Evolutionary conservation across 2,797 vertebrate species (phyloP).

Genomic region (Forpus xanthops): DNA sequence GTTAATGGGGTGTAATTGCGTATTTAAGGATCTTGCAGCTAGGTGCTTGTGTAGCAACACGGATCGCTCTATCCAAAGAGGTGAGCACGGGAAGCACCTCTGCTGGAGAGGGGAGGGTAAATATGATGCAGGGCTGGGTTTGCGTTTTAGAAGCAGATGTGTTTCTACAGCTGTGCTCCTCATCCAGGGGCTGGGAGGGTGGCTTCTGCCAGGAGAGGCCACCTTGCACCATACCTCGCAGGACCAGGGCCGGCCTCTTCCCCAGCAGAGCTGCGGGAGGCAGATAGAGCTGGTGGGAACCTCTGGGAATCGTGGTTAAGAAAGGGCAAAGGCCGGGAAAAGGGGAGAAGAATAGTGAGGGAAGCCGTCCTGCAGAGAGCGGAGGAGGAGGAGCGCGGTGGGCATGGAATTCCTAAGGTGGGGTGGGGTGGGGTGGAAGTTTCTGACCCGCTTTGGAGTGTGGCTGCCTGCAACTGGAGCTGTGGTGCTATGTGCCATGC

Average conservation of each 20-base stretch:
- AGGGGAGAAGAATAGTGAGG: rapidly evolving
- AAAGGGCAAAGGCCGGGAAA: not conserved
- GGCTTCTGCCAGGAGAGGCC: not conserved
- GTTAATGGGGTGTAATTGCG: not conserved
- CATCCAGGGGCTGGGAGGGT: not conserved
- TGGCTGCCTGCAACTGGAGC: not conserved
- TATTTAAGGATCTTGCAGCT: not conserved
- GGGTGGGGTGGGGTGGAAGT: not conserved
- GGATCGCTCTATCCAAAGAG: rapidly evolving
- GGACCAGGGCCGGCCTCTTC: rapidly evolving
- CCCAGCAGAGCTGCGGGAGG: rapidly evolving
- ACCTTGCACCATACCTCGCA: not conserved
- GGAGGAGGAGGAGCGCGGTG: rapidly evolving
- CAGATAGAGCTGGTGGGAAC: not conserved
- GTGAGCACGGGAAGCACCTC: no score
- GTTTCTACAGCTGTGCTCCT: no score
- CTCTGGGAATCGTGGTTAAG: rapidly evolving
- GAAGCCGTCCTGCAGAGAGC: not conserved
- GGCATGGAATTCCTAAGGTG: not conserved
- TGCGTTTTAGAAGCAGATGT: rapidly evolving
- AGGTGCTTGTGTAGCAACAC: not conserved
- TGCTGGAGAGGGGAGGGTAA: not conserved
- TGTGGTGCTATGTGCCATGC: rapidly evolving
- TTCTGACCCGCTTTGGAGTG: not conserved
- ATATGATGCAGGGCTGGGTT: rapidly evolving